phyloP scores from a whole-genome alignment of 2,113 vertebrate species.

The Benitochromis conjunctus region DNA sequence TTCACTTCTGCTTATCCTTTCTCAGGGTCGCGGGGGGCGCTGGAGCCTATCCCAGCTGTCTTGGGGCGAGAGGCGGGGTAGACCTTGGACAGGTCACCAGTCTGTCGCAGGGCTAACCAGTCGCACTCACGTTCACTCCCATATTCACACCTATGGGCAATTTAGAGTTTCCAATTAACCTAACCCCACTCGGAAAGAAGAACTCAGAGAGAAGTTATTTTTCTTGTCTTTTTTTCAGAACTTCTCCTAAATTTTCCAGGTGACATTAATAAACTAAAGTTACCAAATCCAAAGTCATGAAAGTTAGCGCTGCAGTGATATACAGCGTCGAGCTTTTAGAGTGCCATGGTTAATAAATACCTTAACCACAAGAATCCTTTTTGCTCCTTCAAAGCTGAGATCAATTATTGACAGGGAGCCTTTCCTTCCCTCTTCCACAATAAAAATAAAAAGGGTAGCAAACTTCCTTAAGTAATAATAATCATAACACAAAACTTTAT shows the following conservation, averaged over 20 bases:
- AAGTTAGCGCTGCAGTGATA: background rate
- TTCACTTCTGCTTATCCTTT: too few species aligned
- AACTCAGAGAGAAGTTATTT: background rate
- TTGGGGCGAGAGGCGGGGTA: too few species aligned
- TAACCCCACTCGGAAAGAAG: too few species aligned
- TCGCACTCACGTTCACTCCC: too few species aligned
- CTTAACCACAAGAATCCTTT: background rate
- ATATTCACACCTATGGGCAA: too few species aligned
- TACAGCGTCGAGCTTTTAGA: background rate
- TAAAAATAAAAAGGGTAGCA: background rate
- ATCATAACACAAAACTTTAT: constrained; percentile 34
- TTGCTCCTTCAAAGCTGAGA: background rate
- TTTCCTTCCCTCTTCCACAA: background rate
- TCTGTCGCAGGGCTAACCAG: too few species aligned
- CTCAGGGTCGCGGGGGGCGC: too few species aligned
- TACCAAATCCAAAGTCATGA: background rate
- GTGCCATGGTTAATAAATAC: background rate
- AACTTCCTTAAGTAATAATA: constrained; percentile 26
- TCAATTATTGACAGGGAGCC: constrained; percentile 8
- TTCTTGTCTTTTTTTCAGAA: background rate
- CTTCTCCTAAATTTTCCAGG: background rate
- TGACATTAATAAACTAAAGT: background rate
- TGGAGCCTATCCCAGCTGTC: too few species aligned
- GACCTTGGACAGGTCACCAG: too few species aligned
- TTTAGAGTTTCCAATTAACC: too few species aligned